Conservation (phyloP, 1,140 invertebrate species). For the Diploscapter pachys region DNA sequence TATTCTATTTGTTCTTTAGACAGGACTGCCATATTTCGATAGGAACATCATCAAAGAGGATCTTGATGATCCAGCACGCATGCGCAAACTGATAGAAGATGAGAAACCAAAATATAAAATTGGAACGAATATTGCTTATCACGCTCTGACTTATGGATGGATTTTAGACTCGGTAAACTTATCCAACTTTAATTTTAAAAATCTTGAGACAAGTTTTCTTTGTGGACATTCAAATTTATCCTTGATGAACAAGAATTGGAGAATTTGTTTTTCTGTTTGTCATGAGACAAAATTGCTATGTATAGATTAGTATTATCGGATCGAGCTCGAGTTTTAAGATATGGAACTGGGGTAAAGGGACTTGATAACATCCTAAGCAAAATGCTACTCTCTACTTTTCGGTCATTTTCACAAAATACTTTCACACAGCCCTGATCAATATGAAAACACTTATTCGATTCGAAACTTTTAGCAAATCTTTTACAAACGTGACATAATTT, state of each 20-base stretch:
- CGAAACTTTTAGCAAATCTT: neutral
- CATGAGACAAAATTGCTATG: too few species aligned
- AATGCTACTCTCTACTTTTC: neutral
- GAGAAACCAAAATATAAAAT: conserved; percentile 28
- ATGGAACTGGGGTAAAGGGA: neutral
- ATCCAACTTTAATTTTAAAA: too few species aligned
- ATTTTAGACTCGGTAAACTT: conserved; percentile 25
- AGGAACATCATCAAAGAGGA: conserved; percentile 24
- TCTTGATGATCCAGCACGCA: conserved; percentile 17
- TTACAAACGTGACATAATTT: conserved; percentile 60
- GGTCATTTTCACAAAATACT: too few species aligned
- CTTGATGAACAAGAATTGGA: neutral
- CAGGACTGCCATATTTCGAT: conserved; percentile 24
- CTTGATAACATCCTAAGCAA: neutral
- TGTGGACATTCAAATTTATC: too few species aligned
- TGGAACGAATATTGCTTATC: conserved; percentile 58
- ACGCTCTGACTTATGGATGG: conserved; percentile 59
- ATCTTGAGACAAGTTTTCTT: too few species aligned
- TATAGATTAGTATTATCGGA: too few species aligned
- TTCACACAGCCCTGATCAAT: too few species aligned
- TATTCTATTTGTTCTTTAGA: neutral
- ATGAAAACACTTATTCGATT: neutral
- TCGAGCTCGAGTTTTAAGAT: too few species aligned
- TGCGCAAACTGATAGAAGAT: conserved; percentile 32
- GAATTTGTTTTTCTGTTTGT: neutral